Percentiles rank a stretch among this genome's conserved stretches.
These are phyloP conservation scores for Zosterops lateralis DNA, from an alignment of 2,113 vertebrate species.

Conservation along the genomic window DNA sequence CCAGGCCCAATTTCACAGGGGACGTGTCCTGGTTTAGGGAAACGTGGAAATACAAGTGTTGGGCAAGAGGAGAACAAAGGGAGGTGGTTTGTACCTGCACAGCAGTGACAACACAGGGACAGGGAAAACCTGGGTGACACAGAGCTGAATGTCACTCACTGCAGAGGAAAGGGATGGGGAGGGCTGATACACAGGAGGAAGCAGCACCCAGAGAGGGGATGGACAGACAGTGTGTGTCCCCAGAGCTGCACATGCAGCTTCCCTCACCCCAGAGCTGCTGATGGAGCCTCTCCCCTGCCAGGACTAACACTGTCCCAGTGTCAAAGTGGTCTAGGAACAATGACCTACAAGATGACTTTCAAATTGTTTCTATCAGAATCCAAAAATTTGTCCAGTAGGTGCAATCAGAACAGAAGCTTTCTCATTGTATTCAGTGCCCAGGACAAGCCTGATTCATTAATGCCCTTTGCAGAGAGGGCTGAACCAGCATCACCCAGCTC, in stretches of 20 bases:
- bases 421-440: rapidly evolving
- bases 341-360: background rate
- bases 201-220: background rate
- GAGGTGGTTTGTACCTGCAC: background rate
- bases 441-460: background rate
- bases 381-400: background rate
- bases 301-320: background rate
- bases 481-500: background rate
- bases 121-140: background rate
- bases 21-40: background rate
- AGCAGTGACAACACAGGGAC: background rate
- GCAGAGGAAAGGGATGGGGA: background rate
- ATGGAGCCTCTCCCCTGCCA: background rate
- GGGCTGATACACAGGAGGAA: rapidly evolving
- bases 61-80: background rate
- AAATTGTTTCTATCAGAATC: background rate
- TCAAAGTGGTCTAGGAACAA: background rate
- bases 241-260: background rate
- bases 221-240: rapidly evolving
- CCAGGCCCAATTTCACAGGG: background rate
- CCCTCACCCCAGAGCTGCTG: background rate
- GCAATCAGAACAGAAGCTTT: background rate
- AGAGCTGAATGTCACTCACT: background rate
- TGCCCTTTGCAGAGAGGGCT: background rate
- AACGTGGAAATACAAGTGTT: background rate